Conservation (phyloP, 2,888 invertebrate genomes). For the Exephanes ischioxanthus region DNA sequence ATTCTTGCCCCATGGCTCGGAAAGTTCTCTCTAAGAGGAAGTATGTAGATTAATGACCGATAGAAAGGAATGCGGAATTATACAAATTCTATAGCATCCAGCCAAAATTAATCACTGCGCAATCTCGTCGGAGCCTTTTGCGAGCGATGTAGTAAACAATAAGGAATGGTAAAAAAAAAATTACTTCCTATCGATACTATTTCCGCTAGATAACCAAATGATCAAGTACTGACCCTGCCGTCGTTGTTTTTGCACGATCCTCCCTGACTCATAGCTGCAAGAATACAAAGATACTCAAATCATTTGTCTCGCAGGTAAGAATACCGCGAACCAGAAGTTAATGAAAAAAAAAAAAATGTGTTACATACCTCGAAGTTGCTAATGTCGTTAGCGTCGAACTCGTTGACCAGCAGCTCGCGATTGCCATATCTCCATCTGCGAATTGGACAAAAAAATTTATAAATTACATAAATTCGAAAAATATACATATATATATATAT, state of each 20-base stretch:
- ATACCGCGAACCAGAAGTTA: not conserved
- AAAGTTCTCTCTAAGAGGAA: not conserved
- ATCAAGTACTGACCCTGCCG: conserved; percentile 20
- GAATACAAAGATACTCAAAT: conserved; percentile 40
- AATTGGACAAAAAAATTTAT: conserved; percentile 17
- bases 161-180: not conserved
- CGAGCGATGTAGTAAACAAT: not conserved
- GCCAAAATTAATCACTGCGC: too few relatives aligned
- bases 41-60: not conserved
- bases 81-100: not conserved
- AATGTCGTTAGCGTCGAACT: conserved; percentile 84
- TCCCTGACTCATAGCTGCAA: conserved; percentile 72
- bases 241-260: not conserved
- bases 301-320: not conserved
- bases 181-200: not conserved
- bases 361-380: conserved; percentile 84
- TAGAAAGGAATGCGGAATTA: not conserved
- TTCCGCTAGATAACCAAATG: not conserved
- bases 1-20: not conserved
- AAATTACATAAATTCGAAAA: too few relatives aligned
- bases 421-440: conserved; percentile 83
- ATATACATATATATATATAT: not conserved
- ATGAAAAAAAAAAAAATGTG: conserved; percentile 17
- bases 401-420: conserved; percentile 85
- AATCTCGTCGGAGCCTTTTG: not conserved